Base-by-base conservation (phyloP, 2,888 invertebrate genomes). In the Dioctria rufipes region DNA sequence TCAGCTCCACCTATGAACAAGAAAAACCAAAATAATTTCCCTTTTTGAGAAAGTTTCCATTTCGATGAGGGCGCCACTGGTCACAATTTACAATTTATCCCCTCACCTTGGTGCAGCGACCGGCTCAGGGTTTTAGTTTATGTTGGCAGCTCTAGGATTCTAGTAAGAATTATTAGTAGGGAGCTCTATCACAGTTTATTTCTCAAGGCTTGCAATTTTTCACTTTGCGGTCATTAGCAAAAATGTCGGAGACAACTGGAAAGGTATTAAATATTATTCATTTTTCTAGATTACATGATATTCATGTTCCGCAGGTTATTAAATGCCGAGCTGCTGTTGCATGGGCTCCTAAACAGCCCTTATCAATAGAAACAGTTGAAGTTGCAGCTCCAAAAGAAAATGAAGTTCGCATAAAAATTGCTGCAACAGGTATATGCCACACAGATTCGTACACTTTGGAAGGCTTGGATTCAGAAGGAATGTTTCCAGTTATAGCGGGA, bases 261-360 rank as follows among this genome's bases (percentile, higher is more conserved):
- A 13, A 67, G 66, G 78, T 78, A 67, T 43, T 6, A 40, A 69
- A 37, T 5, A 5, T 8, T 8, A 6, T 3, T 6, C 3, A 49
- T 46, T 25, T 25, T 25, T 25, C 25, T 25, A 25, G 25, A 25
- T 46, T 37, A 11, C 40, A 11, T 40, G 3, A 49, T 46, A 25
- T 9, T n/a, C 43, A 58, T 67, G 6, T 6, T 43, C 83, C 90
- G 90, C 54, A 95, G 94, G 92, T 93, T 67, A 98, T 99, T 84
- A 94, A 92, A 86, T 99, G 99, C 89, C 93, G 92, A 86, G 99
- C 99, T 39, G 99, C 98, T 2, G 96, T 99, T 25, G 98, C 99
- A 4, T 99, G 99, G 99, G 95, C 93, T 85, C 93, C 96, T 77
- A 97, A 97, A 84, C 92, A 96, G 86, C 96, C 97, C 5, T 90